A percentile compares a stretch with the other conserved stretches of the same genome.
These are phyloP conservation scores for Odobenus rosmarus DNA, from an alignment of 2,113 vertebrate species.

Conservation along the genomic window DNA sequence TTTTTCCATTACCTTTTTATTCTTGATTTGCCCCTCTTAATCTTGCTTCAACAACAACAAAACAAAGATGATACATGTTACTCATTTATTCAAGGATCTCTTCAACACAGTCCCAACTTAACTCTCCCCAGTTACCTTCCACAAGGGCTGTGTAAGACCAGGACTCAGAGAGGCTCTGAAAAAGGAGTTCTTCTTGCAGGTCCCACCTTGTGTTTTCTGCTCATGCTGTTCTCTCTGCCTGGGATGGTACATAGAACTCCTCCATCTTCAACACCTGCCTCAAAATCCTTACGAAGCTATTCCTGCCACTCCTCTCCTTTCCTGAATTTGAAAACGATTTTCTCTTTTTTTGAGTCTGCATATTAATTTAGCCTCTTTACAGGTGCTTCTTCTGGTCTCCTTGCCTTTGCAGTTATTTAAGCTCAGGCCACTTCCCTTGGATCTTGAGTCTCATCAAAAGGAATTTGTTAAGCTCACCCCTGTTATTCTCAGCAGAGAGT, in stretches of 20 bases:
- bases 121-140: background rate
- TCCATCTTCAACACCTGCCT: background rate
- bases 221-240: background rate
- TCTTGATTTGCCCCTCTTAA: background rate
- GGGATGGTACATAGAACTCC: background rate
- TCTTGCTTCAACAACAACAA: background rate
- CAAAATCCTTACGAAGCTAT: background rate
- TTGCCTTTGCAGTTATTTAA: background rate
- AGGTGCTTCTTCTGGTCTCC: background rate
- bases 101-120: background rate
- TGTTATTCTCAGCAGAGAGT: background rate
- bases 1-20: background rate
- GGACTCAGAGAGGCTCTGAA: background rate
- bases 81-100: background rate
- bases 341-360: background rate
- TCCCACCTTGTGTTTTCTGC: accelerated
- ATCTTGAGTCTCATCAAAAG: background rate
- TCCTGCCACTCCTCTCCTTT: background rate
- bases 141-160: background rate
- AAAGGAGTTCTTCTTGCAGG: background rate
- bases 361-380: background rate
- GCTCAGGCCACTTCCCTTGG: background rate
- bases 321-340: background rate
- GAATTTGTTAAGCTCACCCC: background rate
- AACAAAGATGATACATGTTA: too few species aligned